Evolutionary conservation across 2,797 vertebrate species (phyloP), one percentile per base, ranked within the genome.

Genomic region (Trachurus trachurus): DNA sequence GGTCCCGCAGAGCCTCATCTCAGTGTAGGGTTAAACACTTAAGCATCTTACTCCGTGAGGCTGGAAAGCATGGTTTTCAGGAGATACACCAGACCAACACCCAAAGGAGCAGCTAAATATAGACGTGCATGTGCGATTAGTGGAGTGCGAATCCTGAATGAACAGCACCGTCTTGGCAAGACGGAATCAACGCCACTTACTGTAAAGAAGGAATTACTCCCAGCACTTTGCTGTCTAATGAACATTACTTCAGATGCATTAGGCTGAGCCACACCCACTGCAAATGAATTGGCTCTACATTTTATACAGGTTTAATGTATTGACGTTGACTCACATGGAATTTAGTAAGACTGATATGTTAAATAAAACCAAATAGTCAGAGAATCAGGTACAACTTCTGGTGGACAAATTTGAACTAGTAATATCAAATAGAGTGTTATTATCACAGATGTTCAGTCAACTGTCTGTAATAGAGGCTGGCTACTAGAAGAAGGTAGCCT

Each of bases 51-150:
- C 70, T 88, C 42, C 80, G 79, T 39, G 19, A 78, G 74, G 69
- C 84, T 86, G 81, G 86, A 90, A 91, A 92, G 85, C 78, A 15
- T 76, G 83, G 83, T 92, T 92, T 93, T 92, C 89, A 87, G 80
- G 78, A 87, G 84, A 83, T 76, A 86, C 12, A 52, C 82, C 85
- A 86, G 83, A 88, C 89, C 87, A 77, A 87, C 90, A 88, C 84
- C 88, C 89, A 85, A 81, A 85, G 90, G 80, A 87, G 85, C 42
- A 44, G 82, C 92, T 94, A 94, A 90, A 93, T 81, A 94, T 93
- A 94, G 92, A 74, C 0, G 57, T 61, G 84, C 87, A 89, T 83
- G 90, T 90, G 90, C 22, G 83, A 94, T 91, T 87, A 91, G 82
- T 68, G 9, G 73, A 82, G 88, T 81, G 86, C 79, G 88, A 91